Evolutionary conservation across 2,113 vertebrate genomes (phyloP), one percentile per base, ranked within the genome.

Genomic region (Cryptotis parvus): DNA sequence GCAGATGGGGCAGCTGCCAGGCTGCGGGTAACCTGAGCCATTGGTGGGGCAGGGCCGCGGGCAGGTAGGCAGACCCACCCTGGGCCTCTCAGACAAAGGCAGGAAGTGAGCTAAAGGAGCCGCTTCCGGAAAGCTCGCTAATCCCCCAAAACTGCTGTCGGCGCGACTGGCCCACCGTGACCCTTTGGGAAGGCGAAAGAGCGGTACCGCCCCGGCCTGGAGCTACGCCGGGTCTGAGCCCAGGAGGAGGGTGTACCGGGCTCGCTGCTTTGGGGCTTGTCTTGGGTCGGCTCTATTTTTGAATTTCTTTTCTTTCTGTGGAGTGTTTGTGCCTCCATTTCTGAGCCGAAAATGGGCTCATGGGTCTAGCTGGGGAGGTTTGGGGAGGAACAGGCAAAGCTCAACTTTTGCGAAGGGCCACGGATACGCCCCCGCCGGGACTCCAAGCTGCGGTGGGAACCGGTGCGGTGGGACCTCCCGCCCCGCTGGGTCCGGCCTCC

Each of bases 1-100:
- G 88, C n/a, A 79, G 89, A 95, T 95, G 94, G 94, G 95, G 90
- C 91, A 41, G 79, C 72, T 39, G 41, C 22, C 12, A 20, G 33
- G 94, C 85, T 92, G 20, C 90, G 24, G 0, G 86, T 95, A 95
- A 96, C 78, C 93, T 89, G 96, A 96, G 93, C 91, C 4, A 0
- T 0, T 27, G 78, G 78, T 55, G 26, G 63, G 26, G 68, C 49
- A 1, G 37, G 37, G 76, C 94, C 37, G 33, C 66, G 55, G 69
- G 26, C 61, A 70, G 35, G 77, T 79, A 61, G 75, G 69, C 77
- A 43, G 2, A 9, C 65, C 85, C 66, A 66, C 58, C 49, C 87
- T 15, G 58, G 61, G 43, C 78, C 63, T 72, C 20, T 43, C 70
- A 68, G 70, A 33, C 70, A 27, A 43, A 45, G 65, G 9, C 29